These are phyloP conservation scores for Slavum lentiscoides DNA, from an alignment of 2,888 invertebrate genomes.

Conservation along the genomic window DNA sequence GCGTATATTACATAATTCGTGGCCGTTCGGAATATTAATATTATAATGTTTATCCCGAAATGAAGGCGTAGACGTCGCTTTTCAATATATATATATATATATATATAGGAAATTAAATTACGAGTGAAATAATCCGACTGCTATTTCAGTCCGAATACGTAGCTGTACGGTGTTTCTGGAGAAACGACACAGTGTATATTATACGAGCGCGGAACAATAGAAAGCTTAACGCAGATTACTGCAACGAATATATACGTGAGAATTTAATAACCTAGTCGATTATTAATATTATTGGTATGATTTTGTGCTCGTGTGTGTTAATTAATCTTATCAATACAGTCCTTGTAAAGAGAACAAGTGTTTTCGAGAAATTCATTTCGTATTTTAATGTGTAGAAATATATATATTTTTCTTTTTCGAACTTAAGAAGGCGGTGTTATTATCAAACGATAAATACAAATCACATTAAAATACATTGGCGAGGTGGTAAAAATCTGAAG, in stretches of 20 bases:
- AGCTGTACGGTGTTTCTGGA: background rate
- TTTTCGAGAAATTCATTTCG: background rate
- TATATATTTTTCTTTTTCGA: no score
- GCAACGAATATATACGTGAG: background rate
- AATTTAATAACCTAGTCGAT: conserved; percentile 25
- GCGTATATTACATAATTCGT: no score
- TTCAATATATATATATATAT: no score
- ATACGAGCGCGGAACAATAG: conserved; percentile 1
- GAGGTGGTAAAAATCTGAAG: no score
- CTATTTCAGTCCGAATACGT: background rate
- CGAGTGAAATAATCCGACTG: background rate
- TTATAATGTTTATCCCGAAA: no score
- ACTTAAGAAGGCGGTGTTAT: no score
- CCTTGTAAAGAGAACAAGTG: background rate
- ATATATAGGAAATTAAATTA: background rate
- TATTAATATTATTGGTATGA: background rate
- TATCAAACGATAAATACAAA: no score
- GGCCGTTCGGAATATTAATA: no score
- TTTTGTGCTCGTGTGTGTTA: background rate
- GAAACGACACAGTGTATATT: background rate
- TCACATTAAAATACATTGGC: no score
- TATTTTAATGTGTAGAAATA: no score
- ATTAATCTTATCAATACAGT: background rate
- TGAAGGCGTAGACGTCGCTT: no score
- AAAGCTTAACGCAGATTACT: conserved; percentile 15